Evolutionary conservation across 1,140 invertebrate species (phyloP).

Genomic region (Charaxes varanes): DNA sequence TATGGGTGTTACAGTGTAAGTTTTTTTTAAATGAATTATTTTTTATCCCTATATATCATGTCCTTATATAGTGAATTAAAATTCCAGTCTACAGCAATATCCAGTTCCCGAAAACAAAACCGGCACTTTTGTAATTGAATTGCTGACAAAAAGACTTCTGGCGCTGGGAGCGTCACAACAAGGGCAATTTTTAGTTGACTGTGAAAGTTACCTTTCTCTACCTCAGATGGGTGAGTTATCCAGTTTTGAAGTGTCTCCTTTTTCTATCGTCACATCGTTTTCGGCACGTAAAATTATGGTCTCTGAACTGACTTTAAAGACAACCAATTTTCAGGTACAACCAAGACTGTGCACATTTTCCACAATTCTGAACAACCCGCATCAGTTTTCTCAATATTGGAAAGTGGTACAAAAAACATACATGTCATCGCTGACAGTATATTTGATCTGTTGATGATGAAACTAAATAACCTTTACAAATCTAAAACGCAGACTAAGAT

Average conservation of each 20-base stretch:
- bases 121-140: constrained; percentile 89
- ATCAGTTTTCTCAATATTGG: constrained; percentile 93
- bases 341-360: constrained; percentile 90
- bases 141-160: constrained; percentile 88
- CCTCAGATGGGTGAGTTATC: constrained; percentile 77
- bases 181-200: constrained; percentile 95
- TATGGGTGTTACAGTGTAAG: constrained; percentile 67
- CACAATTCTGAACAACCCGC: constrained; percentile 97
- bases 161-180: constrained; percentile 89
- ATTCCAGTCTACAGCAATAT: constrained; percentile 82
- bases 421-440: constrained; percentile 92
- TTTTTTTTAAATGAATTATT: constrained; percentile 10
- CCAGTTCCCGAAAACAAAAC: constrained; percentile 90
- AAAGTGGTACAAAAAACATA: constrained; percentile 88
- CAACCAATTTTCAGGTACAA: constrained; percentile 74
- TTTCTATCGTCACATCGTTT: too few species aligned
- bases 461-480: constrained; percentile 89
- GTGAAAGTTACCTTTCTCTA: constrained; percentile 92
- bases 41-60: constrained; percentile 1
- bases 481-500: constrained; percentile 92
- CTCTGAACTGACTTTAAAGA: too few species aligned
- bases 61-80: not conserved
- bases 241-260: not conserved
- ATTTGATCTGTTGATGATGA: constrained; percentile 93
- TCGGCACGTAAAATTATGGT: too few species aligned